These are phyloP conservation scores for Hylaeus volcanicus DNA, from an alignment of 1,140 invertebrate species.

Conservation along the genomic window DNA sequence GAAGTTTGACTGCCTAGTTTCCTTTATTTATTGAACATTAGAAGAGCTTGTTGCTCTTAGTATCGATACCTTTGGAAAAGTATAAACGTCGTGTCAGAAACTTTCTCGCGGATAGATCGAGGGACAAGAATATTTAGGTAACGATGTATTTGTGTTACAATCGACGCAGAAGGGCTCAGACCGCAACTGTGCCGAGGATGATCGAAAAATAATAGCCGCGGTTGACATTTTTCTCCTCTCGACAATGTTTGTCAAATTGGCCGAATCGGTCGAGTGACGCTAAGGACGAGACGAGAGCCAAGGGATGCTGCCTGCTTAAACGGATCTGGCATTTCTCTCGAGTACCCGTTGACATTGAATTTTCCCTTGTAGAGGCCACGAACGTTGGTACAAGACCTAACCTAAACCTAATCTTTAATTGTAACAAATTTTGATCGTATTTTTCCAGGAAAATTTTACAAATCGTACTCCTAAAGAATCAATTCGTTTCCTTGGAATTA, in stretches of 20 bases:
- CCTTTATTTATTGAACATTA: no score
- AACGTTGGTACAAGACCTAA: no score
- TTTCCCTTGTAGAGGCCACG: neutral
- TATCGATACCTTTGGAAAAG: no score
- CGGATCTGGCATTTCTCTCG: neutral
- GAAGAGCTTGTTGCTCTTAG: no score
- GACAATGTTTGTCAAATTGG: neutral
- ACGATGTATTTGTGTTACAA: neutral
- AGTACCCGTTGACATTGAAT: neutral
- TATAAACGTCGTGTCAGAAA: no score
- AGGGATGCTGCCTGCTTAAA: no score
- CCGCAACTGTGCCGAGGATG: neutral
- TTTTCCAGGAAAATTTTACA: no score
- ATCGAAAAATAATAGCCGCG: constrained; percentile 27
- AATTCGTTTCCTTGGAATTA: no score
- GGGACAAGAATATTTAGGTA: neutral
- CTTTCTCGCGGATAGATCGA: neutral
- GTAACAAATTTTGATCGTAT: no score
- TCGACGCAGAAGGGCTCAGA: neutral
- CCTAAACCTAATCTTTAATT: no score
- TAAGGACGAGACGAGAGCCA: neutral
- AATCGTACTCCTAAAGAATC: no score
- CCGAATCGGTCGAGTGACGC: neutral
- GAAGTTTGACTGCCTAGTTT: no score
- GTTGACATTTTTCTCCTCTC: neutral